A percentile compares a stretch with the other conserved stretches of the same genome.
Conservation (phyloP, 2,797 vertebrate genomes). For the Salarias fasciatus region DNA sequence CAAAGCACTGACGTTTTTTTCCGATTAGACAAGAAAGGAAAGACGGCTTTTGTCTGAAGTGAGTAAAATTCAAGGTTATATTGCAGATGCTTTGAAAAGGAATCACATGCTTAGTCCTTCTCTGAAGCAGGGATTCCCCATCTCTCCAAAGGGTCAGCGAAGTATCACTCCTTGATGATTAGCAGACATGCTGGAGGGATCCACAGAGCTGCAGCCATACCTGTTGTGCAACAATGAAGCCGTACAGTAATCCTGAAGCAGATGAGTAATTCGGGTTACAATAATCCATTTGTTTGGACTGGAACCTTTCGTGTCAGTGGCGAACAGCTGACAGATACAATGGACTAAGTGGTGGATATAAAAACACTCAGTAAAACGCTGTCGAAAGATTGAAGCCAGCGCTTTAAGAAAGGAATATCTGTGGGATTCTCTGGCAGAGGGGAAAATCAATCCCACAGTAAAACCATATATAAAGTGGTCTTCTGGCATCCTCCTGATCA, state of each 20-base stretch:
- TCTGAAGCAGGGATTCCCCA: conserved; percentile 29
- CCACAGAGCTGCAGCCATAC: conserved; percentile 32
- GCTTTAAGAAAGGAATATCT: conserved; percentile 10
- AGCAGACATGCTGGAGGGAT: conserved; percentile 46
- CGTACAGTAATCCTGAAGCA: conserved; percentile 26
- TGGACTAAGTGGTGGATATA: conserved; percentile 23
- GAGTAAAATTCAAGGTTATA: conserved; percentile 39
- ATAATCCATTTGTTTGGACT: conserved; percentile 32
- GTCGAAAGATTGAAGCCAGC: conserved; percentile 22
- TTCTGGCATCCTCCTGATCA: conserved; percentile 4
- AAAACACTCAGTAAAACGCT: conserved; percentile 25
- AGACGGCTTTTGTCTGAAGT: conserved; percentile 43
- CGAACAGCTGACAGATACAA: conserved; percentile 23
- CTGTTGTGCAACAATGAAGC: conserved; percentile 53
- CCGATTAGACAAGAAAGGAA: conserved; percentile 34
- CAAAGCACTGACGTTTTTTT: conserved; percentile 36
- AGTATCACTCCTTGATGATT: conserved; percentile 47
- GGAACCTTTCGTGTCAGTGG: conserved; percentile 17
- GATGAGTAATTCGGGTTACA: conserved; percentile 37
- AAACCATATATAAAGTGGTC: background rate
- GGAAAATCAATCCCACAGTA: background rate
- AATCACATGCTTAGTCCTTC: conserved; percentile 25
- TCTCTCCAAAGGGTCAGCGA: conserved; percentile 30
- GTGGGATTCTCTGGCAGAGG: conserved; percentile 11
- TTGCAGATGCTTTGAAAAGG: conserved; percentile 17